phyloP scores from a whole-genome alignment of 1,140 invertebrate genomes.

The Drosophila pandora region DNA sequence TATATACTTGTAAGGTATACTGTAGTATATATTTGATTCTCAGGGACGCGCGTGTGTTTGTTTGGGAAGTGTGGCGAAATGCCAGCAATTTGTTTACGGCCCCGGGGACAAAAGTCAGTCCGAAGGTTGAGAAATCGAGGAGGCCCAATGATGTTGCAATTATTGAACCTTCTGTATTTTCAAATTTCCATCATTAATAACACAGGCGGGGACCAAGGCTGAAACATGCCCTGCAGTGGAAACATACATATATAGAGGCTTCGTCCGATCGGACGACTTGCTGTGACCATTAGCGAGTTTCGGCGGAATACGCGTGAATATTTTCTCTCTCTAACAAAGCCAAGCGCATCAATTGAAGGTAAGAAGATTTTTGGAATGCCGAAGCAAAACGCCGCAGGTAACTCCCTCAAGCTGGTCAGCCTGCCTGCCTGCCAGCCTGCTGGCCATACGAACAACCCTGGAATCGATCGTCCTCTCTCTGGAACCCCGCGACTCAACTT shows the following conservation, averaged over 20 bases:
- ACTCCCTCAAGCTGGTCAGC: conserved; percentile 5
- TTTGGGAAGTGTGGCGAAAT: conserved; percentile 50
- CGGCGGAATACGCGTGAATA: conserved; percentile 82
- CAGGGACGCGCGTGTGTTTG: conserved; percentile 60
- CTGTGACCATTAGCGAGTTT: conserved; percentile 83
- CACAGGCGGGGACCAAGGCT: conserved; percentile 81
- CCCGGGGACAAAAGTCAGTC: conserved; percentile 67
- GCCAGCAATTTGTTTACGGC: conserved; percentile 67
- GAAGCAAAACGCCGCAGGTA: conserved; percentile 66
- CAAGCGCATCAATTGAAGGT: conserved; percentile 79
- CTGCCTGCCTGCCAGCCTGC: background rate
- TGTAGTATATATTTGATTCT: conserved; percentile 29
- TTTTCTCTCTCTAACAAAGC: conserved; percentile 67
- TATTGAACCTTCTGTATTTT: conserved; percentile 84
- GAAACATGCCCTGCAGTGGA: conserved; percentile 32
- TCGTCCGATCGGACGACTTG: conserved; percentile 35
- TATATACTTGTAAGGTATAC: conserved; percentile 24
- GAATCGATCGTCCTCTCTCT: background rate
- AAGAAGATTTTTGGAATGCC: conserved; percentile 67
- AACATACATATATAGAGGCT: background rate
- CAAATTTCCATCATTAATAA: conserved; percentile 84
- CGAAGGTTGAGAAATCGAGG: conserved; percentile 57
- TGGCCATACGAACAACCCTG: conserved; percentile 6
- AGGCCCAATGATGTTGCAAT: conserved; percentile 82
- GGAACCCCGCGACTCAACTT: conserved; percentile 23